Conservation (phyloP, 2,888 invertebrate genomes). For the Matsumyia berberina region DNA sequence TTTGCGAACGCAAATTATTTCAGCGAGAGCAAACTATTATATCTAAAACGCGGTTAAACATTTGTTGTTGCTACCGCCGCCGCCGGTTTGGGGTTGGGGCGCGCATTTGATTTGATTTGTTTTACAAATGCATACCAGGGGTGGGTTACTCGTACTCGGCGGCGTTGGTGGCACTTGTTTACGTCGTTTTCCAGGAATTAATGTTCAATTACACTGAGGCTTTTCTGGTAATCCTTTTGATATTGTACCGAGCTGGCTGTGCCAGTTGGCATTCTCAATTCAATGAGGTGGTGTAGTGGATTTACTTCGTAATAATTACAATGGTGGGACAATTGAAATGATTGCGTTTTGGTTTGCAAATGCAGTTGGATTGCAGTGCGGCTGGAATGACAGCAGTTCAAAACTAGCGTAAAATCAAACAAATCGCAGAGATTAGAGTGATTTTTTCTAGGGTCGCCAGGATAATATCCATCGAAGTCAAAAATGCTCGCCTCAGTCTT, state of each 20-base stretch:
- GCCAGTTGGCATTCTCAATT: conserved; percentile 30
- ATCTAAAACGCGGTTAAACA: conserved; percentile 65
- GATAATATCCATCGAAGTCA: too few relatives aligned
- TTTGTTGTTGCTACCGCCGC: conserved; percentile 20
- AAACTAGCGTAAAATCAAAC: too few relatives aligned
- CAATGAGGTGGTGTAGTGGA: conserved; percentile 18
- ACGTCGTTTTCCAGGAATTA: conserved; percentile 15
- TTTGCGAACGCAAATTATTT: conserved; percentile 52
- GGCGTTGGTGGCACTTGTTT: conserved; percentile 14
- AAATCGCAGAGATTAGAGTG: too few relatives aligned
- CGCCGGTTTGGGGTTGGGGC: not conserved
- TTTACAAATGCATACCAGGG: conserved; percentile 35
- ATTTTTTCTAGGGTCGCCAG: too few relatives aligned
- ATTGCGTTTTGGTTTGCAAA: too few relatives aligned
- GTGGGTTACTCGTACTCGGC: not conserved
- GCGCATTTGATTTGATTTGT: conserved; percentile 50
- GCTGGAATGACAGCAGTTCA: too few relatives aligned
- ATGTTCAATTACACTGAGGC: conserved; percentile 48
- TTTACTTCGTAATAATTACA: conserved; percentile 10
- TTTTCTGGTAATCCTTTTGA: conserved; percentile 44
- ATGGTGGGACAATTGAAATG: conserved; percentile 8
- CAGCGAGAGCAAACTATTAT: conserved; percentile 11
- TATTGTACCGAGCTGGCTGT: conserved; percentile 52
- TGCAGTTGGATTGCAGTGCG: not conserved
- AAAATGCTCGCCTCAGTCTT: too few relatives aligned